Conservation (phyloP, 2,888 invertebrate genomes). For the Leptopilina myrica region DNA sequence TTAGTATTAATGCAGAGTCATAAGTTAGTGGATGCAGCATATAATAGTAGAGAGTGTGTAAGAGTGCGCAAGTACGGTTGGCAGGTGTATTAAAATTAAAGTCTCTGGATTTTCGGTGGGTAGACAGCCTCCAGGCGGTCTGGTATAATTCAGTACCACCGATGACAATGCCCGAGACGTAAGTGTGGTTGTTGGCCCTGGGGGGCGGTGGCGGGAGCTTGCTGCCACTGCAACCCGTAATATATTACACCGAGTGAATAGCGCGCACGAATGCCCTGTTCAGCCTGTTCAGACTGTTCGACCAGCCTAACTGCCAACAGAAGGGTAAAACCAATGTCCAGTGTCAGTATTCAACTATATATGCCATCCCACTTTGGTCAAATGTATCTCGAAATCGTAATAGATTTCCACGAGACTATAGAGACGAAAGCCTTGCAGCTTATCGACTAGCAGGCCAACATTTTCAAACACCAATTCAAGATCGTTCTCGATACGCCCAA, state of each 20-base stretch:
- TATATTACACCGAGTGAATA: conserved; percentile 35
- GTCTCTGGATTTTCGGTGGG: conserved; percentile 44
- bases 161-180: conserved; percentile 55
- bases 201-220: conserved; percentile 11
- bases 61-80: conserved; percentile 24
- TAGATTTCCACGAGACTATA: conserved; percentile 51
- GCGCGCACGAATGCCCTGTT: conserved; percentile 1
- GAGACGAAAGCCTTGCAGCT: conserved; percentile 6
- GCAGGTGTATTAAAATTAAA: conserved; percentile 45
- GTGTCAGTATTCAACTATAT: conserved; percentile 7
- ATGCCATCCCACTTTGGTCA: conserved; percentile 52
- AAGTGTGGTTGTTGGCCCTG: conserved; percentile 18
- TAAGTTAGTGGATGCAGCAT: background rate
- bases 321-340: conserved; percentile 20
- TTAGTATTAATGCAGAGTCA: conserved; percentile 14
- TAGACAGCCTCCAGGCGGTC: conserved; percentile 43
- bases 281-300: conserved; percentile 42
- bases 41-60: no score
- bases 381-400: conserved; percentile 62
- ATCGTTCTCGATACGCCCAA: background rate
- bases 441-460: background rate
- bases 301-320: conserved; percentile 42
- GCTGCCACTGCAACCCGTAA: conserved; percentile 16
- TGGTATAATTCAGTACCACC: conserved; percentile 57
- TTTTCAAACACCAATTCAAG: conserved; percentile 1